Evolutionary conservation across 2,797 vertebrate species (phyloP), one percentile per base, ranked within the genome.

Genomic region (Sebastes hubbsi): DNA sequence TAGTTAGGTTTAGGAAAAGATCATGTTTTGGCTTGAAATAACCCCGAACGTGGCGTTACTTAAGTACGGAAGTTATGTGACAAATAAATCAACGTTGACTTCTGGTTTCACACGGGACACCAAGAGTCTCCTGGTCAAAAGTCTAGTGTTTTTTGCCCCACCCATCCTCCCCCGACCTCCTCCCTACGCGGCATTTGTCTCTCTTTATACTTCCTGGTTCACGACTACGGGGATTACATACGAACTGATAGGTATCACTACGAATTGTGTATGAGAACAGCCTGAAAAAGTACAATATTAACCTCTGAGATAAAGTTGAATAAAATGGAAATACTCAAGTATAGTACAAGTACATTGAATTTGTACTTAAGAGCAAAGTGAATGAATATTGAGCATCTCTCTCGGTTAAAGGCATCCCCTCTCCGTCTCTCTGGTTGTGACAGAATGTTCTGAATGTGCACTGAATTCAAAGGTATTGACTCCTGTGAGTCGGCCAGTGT

Each of bases 361-460:
- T 16, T 13, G 49, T 42, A 11, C 9, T 10, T 0, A 6, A 32
- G 29, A 32, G 5, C 55, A 67, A 34, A 54, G 8, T 29, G 25
- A 63, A 49, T 16, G 32, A 2, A 24, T 29, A 24, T 16, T 38
- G 52, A 72, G 67, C 60, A 38, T 27, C 36, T 16, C 25, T 64
- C 38, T 27, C 46, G 12, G 65, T 20, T 22, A 8, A 55, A 30
- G 1, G 1, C n/a, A 2, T 29, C 14, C 27, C 14, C 38, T 42
- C 38, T 16, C 2, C 10, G 36, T 30, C 30, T 70, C 38, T 64
- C 30, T 77, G 52, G 69, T 60, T 34, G 18, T 72, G 63, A 75
- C 54, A 55, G 69, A 83, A 77, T 73, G 73, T 60, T 14, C 80
- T 63, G 59, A 79, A 79, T 76, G 56, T 76, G 20, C 55, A 25